Evolutionary conservation across 1,140 invertebrate genomes (phyloP), one percentile per base, ranked within the genome.

Genomic region (Wiebesia pumilae): DNA sequence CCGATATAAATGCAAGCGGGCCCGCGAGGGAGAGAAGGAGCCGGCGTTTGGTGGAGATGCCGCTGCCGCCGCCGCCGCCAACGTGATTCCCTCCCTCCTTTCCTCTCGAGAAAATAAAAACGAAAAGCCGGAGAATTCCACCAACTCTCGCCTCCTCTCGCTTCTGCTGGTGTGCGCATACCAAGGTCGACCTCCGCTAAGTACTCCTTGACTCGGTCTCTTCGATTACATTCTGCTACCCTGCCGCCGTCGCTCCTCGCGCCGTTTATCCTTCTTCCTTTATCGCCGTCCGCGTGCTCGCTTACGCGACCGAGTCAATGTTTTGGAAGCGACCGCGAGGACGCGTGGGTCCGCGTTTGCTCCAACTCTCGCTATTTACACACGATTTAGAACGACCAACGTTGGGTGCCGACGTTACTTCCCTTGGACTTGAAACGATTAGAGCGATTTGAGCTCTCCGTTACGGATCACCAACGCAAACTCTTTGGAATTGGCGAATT

Each of bases 71-170:
- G 83, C 58, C 21, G 77, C 43, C 43, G n/a, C n/a, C n/a, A n/a
- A n/a, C n/a, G 51, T 54, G 78, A 79, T 85, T 85, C 65, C 58
- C 62, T 69, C 62, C 24, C 16, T 27, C 38, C 38, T 33, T 40
- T 40, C 69, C 16, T 43, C 35, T 35, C 51, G 84, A 67, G 84
- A 73, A 58, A 75, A 81, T 85, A 85, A 81, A 80, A 84, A 84
- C 58, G 71, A 84, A 84, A 85, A 81, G 84, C 47, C 47, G 84
- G 67, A n/a, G n/a, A 85, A 85, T 85, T 73, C 84, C 51, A 38
- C 43, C n/a, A 33, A n/a, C 43, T 30, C 9, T 0, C 58, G 47
- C 9, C n/a, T 21, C 3, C 43, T 24, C 67, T 71, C n/a, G 30
- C 67, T 54, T 65, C 67, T 62, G 58, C 4, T 10, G 58, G 58